Conservation (phyloP, 2,797 vertebrate species). For the Cheirogaleus major region DNA sequence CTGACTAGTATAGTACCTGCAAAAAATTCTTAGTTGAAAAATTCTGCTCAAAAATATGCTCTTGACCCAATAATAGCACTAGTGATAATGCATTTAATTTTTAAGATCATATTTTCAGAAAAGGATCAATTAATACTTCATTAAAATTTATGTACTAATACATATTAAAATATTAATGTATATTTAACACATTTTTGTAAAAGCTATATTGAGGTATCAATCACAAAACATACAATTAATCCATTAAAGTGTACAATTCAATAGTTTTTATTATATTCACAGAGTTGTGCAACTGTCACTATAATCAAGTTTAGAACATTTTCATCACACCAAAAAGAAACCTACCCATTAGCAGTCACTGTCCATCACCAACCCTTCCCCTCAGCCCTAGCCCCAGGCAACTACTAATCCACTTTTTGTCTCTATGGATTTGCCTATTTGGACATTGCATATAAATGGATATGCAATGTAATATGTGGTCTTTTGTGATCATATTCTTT, state of each 20-base stretch:
- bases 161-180: not conserved
- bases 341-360: not conserved
- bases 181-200: slow-evolving; percentile 20
- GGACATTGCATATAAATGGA: not conserved
- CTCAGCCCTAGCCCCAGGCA: not conserved
- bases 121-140: not conserved
- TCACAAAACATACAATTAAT: not conserved
- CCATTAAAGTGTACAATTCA: slow-evolving; percentile 3
- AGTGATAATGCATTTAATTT: not conserved
- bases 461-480: not conserved
- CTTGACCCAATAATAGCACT: not conserved
- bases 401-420: not conserved
- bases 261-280: not conserved
- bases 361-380: not conserved
- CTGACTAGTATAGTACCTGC: not conserved
- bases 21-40: not conserved
- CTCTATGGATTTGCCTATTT: not conserved
- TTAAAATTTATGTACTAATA: not conserved
- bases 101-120: not conserved
- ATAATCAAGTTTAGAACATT: not conserved
- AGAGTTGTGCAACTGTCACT: not conserved
- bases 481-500: not conserved
- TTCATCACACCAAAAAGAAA: not conserved
- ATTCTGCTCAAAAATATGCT: not conserved
- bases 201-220: slow-evolving; percentile 10